phyloP scores from a whole-genome alignment of 2,888 invertebrate species.

The Epinotia ramella region DNA sequence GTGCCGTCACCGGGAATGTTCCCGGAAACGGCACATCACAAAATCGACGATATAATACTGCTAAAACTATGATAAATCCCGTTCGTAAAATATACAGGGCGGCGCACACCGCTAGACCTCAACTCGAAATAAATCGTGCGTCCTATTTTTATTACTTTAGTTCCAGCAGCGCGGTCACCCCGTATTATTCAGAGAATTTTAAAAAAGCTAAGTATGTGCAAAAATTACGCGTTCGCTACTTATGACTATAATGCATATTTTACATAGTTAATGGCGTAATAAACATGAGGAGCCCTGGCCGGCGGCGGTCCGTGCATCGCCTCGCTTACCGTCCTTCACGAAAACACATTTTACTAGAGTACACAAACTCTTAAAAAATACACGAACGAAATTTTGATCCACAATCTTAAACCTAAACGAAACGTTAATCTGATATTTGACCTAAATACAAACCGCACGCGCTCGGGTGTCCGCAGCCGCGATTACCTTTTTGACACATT shows the following conservation, averaged over 20 bases:
- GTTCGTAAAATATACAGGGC: conserved; percentile 28
- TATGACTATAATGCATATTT: conserved; percentile 51
- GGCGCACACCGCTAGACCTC: conserved; percentile 1
- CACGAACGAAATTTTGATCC: conserved; percentile 40
- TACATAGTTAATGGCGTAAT: conserved; percentile 28
- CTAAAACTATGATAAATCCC: conserved; percentile 68
- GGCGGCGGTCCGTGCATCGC: conserved; percentile 49
- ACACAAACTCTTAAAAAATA: conserved; percentile 39
- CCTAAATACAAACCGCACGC: conserved; percentile 33
- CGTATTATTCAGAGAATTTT: conserved; percentile 32
- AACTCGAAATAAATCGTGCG: background rate
- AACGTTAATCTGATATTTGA: conserved; percentile 40
- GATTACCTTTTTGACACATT: conserved; percentile 40
- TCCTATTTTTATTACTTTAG: background rate
- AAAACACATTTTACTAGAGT: conserved; percentile 41
- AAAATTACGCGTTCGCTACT: conserved; percentile 53
- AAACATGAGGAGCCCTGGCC: conserved; percentile 28
- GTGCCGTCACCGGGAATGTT: background rate
- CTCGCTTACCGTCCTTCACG: conserved; percentile 27
- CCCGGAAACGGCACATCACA: background rate
- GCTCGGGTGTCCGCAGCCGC: conserved; percentile 21
- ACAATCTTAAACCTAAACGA: conserved; percentile 34
- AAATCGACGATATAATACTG: conserved; percentile 75
- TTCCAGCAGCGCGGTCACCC: conserved; percentile 25
- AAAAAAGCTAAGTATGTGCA: conserved; percentile 48